Conservation (phyloP, 2,797 vertebrate species). For the Sebastiscus tertius region DNA sequence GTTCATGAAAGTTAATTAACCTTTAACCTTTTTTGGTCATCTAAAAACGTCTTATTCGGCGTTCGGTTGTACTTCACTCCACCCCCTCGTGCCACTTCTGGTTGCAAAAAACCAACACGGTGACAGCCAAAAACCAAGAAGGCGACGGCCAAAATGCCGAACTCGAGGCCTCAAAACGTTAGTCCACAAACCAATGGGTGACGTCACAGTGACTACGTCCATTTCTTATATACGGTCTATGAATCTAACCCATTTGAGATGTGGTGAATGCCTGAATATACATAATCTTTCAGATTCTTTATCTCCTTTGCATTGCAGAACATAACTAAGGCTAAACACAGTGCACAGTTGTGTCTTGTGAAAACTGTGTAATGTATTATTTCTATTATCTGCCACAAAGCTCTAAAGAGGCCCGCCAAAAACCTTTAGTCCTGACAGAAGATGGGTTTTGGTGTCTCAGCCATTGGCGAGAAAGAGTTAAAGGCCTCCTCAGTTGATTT, state of each 20-base stretch:
- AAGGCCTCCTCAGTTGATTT: conserved; percentile 64
- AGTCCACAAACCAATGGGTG: too few species aligned
- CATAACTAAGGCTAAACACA: conserved; percentile 5
- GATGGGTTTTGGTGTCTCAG: conserved; percentile 22
- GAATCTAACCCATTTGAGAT: background rate
- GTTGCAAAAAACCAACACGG: too few species aligned
- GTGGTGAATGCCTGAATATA: background rate
- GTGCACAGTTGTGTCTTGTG: background rate
- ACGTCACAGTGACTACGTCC: too few species aligned
- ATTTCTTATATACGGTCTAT: too few species aligned
- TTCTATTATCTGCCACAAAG: conserved; percentile 24
- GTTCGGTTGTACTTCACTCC: fast-evolving
- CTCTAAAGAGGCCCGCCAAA: conserved; percentile 2
- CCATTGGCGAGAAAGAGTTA: conserved; percentile 37
- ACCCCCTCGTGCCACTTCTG: fast-evolving
- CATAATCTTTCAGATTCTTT: background rate
- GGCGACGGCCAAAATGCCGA: too few species aligned
- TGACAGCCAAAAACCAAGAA: too few species aligned
- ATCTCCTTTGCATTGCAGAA: background rate
- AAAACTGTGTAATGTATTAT: conserved; percentile 30
- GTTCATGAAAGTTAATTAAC: too few species aligned
- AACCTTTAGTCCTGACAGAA: conserved; percentile 20
- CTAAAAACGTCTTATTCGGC: too few species aligned
- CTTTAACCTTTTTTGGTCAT: fast-evolving
- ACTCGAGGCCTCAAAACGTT: too few species aligned